Evolutionary conservation across 2,888 invertebrate species (phyloP), one percentile per base, ranked within the genome.

Genomic region (Gryllus longicercus): DNA sequence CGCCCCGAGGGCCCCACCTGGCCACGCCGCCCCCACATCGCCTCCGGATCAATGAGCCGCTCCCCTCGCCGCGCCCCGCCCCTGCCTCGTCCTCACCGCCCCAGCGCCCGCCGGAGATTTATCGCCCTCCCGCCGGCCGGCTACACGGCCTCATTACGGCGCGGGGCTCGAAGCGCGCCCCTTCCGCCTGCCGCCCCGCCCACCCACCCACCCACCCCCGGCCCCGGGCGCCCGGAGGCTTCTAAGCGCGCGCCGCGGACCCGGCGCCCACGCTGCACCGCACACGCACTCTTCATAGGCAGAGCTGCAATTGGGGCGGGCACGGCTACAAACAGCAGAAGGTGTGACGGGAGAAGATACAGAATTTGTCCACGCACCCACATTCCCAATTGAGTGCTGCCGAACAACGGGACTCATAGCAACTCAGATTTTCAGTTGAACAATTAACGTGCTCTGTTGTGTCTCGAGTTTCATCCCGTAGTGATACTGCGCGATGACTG

Each of bases 141-240:
- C 63, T 63, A 63, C 63, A 63, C 63, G 63, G 63, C 63, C 63
- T 63, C 63, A 63, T 63, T 63, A 63, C 63, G 63, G 63, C 63
- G n/a, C 63, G 63, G 63, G 63, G 63, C 63, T 63, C 63, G 63
- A 63, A 63, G 16, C 63, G n/a, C 63, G 16, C 63, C 16, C 63
- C 63, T 38, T 38, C 25, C 25, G 25, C 25, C 25, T 38, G 4
- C 63, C 16, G 63, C 63, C 14, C 18, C 63, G 63, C 63, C 2
- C 63, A 16, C 63, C 63, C 63, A 63, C 16, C 63, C 63, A 38
- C 38, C 63, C 63, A 63, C 63, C 63, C 63, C 2, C 63, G 1
- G 2, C 63, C 63, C 63, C 51, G 51, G 12, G 51, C 16, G 11
- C 51, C 11, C 51, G 51, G 12, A 21, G 25, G 25, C 18, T 63